Evolutionary conservation across 64 coral and sea anemone species (phyloP).

Genomic region (Hydrozoanthus tunicans): DNA sequence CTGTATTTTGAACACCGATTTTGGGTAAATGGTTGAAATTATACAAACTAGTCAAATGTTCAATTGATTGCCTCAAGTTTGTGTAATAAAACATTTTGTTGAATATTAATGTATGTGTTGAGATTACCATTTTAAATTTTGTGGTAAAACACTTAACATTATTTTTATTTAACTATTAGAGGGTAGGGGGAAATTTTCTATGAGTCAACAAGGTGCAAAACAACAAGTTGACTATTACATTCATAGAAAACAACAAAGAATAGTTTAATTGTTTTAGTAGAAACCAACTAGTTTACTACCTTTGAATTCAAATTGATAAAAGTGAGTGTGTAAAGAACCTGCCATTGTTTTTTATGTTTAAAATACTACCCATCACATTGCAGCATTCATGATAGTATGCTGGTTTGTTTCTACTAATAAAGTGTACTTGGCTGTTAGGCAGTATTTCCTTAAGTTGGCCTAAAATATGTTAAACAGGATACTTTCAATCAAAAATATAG

Average conservation of each 20-base stretch:
- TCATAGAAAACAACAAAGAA: no score
- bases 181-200: no score
- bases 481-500: neutral
- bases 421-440: neutral
- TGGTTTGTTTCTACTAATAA: no score
- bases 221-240: no score
- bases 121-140: neutral
- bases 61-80: neutral
- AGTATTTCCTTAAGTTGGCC: constrained; percentile 12
- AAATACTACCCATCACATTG: no score
- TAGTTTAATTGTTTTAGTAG: no score
- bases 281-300: no score
- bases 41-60: neutral
- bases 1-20: neutral
- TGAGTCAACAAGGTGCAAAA: no score
- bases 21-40: neutral
- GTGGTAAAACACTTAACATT: neutral
- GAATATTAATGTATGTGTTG: neutral
- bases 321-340: no score
- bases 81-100: constrained; percentile 10
- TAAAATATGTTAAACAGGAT: constrained; percentile 5
- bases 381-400: no score
- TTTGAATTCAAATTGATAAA: no score
- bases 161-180: neutral
- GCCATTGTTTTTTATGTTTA: no score